Base-by-base conservation (phyloP, 1,140 invertebrate genomes). In the Zaprionus davidi region DNA sequence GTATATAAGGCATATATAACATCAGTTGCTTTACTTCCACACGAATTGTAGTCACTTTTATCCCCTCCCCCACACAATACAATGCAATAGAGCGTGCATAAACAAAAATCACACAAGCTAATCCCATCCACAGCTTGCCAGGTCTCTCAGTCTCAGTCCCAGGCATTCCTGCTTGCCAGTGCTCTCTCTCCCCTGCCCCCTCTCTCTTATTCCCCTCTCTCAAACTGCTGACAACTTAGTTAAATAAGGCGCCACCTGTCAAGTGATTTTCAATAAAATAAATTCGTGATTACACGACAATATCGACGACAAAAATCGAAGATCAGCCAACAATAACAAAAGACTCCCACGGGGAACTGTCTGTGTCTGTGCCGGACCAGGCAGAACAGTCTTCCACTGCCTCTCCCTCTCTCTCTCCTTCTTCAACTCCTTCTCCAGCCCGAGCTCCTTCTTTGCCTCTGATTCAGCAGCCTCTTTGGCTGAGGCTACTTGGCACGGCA, bases 241-340 rank as follows among this genome's bases (percentile, higher is more conserved):
- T 88, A 90, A 88, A 88, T 88, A 88, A 88, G 82, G 90, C 90
- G 90, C 90, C 90, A 91, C 90, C 90, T 91, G 90, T 91, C 90
- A 91, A 91, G 80, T 85, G 78, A 91, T 91, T 90, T 91, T 91
- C 90, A 84, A 91, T 91, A 91, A 90, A 91, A 91, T 91, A 91
- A 91, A 91, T 91, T 91, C 90, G 90, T 91, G 90, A 91, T 91
- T 91, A 86, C 90, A 91, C 86, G 90, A 90, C 80, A 79, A 85
- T 85, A 84, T 82, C 82, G 81, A 65, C 62, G 60, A 88, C 83
- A 77, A 84, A 85, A 88, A 90, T 90, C 81, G 79, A 73, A 82
- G 81, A 88, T 84, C 85, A 88, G 79, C 56, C 72, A 83, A 83
- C 80, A 91, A 84, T 83, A 90, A 82, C 88, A 82, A 88, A 91